Percentiles rank a stretch among this genome's conserved stretches.
Evolutionary conservation across 1,140 invertebrate species (phyloP).

Genomic region (Lasioglossum baleicum): DNA sequence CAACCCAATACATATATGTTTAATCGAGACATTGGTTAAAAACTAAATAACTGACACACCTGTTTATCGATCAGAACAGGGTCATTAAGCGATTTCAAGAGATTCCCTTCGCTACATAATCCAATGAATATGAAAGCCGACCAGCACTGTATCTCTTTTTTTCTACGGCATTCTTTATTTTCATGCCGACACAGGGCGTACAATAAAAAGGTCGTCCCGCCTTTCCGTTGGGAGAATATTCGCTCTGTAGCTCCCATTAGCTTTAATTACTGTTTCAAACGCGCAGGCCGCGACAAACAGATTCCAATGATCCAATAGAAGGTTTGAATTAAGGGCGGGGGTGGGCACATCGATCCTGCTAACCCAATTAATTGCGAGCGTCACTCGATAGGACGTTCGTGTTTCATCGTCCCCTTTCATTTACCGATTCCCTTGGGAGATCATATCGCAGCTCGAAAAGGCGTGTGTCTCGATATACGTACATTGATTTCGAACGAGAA

Average conservation of each 20-base stretch:
- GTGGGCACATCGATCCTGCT: slow-evolving; percentile 37
- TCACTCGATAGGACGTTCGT: slow-evolving; percentile 56
- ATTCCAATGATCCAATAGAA: slow-evolving; percentile 42
- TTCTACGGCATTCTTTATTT: too few species aligned
- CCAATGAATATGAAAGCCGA: too few species aligned
- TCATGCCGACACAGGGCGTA: too few species aligned
- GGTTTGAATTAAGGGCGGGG: slow-evolving; percentile 36
- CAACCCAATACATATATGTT: too few species aligned
- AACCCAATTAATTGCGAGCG: slow-evolving; percentile 66
- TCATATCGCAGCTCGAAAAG: background rate
- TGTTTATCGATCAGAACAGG: too few species aligned
- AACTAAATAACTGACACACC: too few species aligned
- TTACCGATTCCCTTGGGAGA: slow-evolving; percentile 43
- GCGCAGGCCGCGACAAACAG: slow-evolving; percentile 11
- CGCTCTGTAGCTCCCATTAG: background rate
- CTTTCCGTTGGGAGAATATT: background rate
- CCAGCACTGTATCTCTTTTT: too few species aligned
- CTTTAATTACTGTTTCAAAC: slow-evolving; percentile 3
- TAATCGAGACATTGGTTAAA: too few species aligned
- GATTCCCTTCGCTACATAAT: too few species aligned
- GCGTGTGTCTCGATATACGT: background rate
- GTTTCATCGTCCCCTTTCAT: slow-evolving; percentile 56
- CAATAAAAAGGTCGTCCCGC: background rate
- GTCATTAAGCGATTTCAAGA: too few species aligned
- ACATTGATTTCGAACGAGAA: slow-evolving; percentile 12